Conservation (phyloP, 2,797 vertebrate genomes). For the Alauda arvensis region DNA sequence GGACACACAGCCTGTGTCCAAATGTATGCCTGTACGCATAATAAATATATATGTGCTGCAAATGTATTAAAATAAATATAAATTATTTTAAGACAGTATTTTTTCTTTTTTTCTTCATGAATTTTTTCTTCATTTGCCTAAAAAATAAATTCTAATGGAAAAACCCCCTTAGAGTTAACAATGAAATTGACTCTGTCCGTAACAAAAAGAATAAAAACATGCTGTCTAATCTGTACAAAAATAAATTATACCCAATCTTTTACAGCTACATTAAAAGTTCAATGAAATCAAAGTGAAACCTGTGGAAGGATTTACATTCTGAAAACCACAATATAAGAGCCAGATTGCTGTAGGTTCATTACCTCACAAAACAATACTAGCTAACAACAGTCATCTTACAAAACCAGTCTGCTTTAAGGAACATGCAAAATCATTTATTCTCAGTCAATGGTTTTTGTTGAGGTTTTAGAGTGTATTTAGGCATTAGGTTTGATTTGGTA, state of each 20-base stretch:
- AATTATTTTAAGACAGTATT: not conserved
- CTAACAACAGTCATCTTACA: not conserved
- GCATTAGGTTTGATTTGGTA: not conserved
- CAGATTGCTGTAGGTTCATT: not conserved
- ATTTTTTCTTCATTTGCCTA: not conserved
- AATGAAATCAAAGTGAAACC: not conserved
- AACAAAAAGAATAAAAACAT: not conserved
- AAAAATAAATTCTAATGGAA: not conserved
- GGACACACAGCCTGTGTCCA: not conserved
- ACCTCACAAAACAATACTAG: not conserved
- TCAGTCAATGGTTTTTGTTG: not conserved
- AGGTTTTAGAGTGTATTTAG: not conserved
- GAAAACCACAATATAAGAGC: not conserved
- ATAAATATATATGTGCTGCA: not conserved
- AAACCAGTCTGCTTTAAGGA: not conserved
- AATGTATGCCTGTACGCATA: not conserved
- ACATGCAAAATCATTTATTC: not conserved
- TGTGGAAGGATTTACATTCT: not conserved
- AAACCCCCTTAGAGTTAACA: not conserved
- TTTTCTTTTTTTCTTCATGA: too few relatives aligned
- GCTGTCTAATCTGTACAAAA: not conserved
- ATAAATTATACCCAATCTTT: not conserved
- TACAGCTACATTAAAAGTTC: not conserved
- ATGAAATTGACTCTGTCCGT: not conserved
- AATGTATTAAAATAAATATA: not conserved